Base-by-base conservation (phyloP, 2,888 invertebrate species). In the Thyatira batis region DNA sequence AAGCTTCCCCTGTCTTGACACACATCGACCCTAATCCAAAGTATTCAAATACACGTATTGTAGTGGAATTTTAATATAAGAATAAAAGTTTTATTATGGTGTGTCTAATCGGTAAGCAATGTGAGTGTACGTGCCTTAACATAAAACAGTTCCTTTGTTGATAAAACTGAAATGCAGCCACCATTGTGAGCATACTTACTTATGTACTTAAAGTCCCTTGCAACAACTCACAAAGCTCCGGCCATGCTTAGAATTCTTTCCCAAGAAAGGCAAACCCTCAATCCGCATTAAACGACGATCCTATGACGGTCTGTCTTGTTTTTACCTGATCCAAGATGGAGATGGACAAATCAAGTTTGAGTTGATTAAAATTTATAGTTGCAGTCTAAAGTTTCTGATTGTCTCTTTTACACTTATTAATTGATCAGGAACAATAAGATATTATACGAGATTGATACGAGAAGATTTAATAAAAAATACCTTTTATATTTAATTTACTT, bases 111-210 rank as follows among this genome's bases (percentile, higher is more conserved):
- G 74, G 71, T 74, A 73, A 76, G 77, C 80, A 80, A 83, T 76
- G 78, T 70, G 70, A 69, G 69, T 74, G 82, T 80, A 80, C 91
- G 89, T 90, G 91, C 85, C 78, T 72, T 67, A 78, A 87, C 87
- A 91, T 89, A 84, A 88, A 90, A 82, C 80, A 87, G 84, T 80
- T 83, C 78, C 87, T 84, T 90, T 87, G 89, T 88, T 81, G 69
- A 74, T 80, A 76, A 84, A 85, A 82, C 78, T 74, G 75, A 79
- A 82, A 85, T 86, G 82, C 84, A 76, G 76, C 56, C 54, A 50
- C 64, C 67, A 83, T 85, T 85, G 82, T 83, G 76, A 75, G 71
- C 71, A 71, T 71, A 69, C 72, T 71, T 76, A 75, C 71, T 71
- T 76, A 73, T 71, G 73, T 74, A 74, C 65, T 64, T 39, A 11